Evolutionary conservation across 2,113 vertebrate species (phyloP).

Genomic region (Brienomyrus longianalis): DNA sequence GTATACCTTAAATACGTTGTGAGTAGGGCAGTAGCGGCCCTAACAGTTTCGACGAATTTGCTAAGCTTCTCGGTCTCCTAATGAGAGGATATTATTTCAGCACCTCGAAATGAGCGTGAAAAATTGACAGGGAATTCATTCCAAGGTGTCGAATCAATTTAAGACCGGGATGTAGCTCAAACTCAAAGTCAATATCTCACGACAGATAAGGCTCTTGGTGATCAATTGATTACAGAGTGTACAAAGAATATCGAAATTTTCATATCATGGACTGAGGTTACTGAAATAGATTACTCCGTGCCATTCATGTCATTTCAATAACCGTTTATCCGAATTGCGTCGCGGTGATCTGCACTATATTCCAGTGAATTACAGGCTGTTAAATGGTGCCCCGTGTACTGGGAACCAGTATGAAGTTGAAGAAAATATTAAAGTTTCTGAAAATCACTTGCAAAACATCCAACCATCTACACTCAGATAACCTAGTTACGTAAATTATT

Average conservation of each 20-base stretch:
- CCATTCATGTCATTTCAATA: not conserved
- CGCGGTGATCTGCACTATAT: not conserved
- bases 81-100: constrained; percentile 80
- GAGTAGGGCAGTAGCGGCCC: constrained; percentile 75
- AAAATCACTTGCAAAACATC: not conserved
- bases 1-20: constrained; percentile 21
- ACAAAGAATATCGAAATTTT: constrained; percentile 2
- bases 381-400: not conserved
- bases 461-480: not conserved
- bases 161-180: constrained; percentile 80
- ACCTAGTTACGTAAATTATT: not conserved
- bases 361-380: not conserved
- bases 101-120: constrained; percentile 75
- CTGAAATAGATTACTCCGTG: not conserved
- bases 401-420: not conserved
- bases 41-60: constrained; percentile 96
- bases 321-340: not conserved
- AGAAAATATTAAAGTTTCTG: not conserved
- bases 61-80: constrained; percentile 75
- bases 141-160: constrained; percentile 75
- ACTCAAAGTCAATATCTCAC: constrained; percentile 72
- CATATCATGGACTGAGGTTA: not conserved
- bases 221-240: constrained; percentile 47
- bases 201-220: constrained; percentile 61
- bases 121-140: constrained; percentile 71